Percentiles rank a stretch among this genome's conserved stretches.
phyloP scores from a whole-genome alignment of 35 echinoderm and acorn worm species.

The Holothuria glaberrima region DNA sequence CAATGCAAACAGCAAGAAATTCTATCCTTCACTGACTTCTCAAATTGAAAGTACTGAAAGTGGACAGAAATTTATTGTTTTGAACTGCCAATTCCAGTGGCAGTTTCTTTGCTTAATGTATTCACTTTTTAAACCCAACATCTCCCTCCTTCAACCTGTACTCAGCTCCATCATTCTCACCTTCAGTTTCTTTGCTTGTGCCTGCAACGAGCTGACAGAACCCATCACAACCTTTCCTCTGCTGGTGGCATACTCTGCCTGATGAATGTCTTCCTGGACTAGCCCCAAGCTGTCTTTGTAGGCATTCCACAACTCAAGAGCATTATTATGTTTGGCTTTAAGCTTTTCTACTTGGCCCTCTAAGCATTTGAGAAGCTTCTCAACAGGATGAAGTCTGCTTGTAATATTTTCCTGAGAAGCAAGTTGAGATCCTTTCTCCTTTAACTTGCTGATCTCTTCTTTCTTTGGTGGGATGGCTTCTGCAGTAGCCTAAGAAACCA shows the following conservation, averaged over 20 bases:
- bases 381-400: constrained; percentile 46
- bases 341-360: constrained; percentile 61
- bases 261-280: constrained; percentile 73
- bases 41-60: too few species aligned
- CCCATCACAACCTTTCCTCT: constrained; percentile 78
- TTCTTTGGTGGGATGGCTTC: constrained; percentile 68
- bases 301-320: constrained; percentile 78
- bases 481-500: constrained; percentile 52
- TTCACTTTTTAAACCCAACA: neutral
- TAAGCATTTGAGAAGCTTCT: constrained; percentile 51
- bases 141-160: neutral
- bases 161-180: constrained; percentile 55
- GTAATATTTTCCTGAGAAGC: constrained; percentile 61
- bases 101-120: neutral
- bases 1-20: too few species aligned
- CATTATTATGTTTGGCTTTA: constrained; percentile 55
- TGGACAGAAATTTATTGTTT: too few species aligned
- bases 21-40: too few species aligned
- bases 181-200: constrained; percentile 83
- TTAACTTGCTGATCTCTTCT: constrained; percentile 67
- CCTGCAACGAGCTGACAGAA: constrained; percentile 71
- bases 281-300: constrained; percentile 75
- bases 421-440: constrained; percentile 64
- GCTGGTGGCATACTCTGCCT: constrained; percentile 93
- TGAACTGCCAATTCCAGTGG: too few species aligned